Conservation (phyloP, 1,140 invertebrate genomes). For the Holcopasites calliopsidis region DNA sequence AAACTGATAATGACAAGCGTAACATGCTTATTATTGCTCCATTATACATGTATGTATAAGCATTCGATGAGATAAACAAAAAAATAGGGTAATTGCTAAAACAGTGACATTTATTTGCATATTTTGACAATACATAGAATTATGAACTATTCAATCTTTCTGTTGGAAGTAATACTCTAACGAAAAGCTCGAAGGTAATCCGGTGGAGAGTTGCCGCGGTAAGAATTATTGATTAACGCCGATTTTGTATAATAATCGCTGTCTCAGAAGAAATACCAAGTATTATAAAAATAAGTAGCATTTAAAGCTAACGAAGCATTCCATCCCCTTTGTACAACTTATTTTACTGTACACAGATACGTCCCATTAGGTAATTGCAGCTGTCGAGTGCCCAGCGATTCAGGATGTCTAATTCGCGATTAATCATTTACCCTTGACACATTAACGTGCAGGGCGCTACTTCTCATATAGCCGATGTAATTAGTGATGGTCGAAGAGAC, state of each 20-base stretch:
- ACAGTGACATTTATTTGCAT: conserved; percentile 35
- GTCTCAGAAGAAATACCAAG: conserved; percentile 49
- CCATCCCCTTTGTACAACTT: conserved; percentile 67
- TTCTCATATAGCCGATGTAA: too few species aligned
- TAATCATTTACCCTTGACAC: too few species aligned
- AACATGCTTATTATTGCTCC: conserved; percentile 33
- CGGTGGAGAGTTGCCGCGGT: conserved; percentile 14
- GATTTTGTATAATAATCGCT: conserved; percentile 58
- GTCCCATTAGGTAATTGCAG: conserved; percentile 65
- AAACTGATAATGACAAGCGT: conserved; percentile 8
- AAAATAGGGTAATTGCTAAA: conserved; percentile 30
- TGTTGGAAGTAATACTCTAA: conserved; percentile 39
- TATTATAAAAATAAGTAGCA: conserved; percentile 50
- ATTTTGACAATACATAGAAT: conserved; percentile 44
- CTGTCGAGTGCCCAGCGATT: too few species aligned
- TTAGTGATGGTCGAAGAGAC: too few species aligned
- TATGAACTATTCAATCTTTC: conserved; percentile 23
- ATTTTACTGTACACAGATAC: conserved; percentile 64
- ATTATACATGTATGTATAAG: conserved; percentile 37
- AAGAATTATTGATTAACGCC: conserved; percentile 45
- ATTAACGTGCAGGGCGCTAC: too few species aligned
- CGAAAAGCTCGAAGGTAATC: conserved; percentile 21
- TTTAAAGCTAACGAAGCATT: conserved; percentile 59
- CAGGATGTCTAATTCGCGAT: too few species aligned
- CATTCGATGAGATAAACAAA: conserved; percentile 35